phyloP scores from a whole-genome alignment of 2,113 vertebrate species.

The Pangasianodon hypophthalmus region DNA sequence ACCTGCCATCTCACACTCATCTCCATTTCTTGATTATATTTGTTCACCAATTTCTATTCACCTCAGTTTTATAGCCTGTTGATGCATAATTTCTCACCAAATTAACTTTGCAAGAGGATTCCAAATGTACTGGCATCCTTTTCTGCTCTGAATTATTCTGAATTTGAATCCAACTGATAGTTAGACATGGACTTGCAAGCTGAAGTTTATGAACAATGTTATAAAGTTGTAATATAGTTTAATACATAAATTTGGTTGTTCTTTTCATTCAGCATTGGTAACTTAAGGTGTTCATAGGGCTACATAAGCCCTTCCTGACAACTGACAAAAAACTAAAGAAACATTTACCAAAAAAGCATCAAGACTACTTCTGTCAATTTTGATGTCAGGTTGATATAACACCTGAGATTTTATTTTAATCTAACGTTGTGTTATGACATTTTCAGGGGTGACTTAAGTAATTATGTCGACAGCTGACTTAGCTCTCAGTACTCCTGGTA shows the following conservation, averaged over 20 bases:
- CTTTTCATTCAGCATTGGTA: too few species aligned
- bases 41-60: background rate
- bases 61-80: background rate
- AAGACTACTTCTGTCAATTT: background rate
- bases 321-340: background rate
- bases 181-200: background rate
- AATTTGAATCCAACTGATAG: background rate
- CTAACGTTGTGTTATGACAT: background rate
- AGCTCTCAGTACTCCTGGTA: background rate
- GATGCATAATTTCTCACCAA: background rate
- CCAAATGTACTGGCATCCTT: background rate
- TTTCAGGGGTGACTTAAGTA: background rate
- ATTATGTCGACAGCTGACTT: background rate
- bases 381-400: background rate
- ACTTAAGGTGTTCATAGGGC: background rate
- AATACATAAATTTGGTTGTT: too few species aligned
- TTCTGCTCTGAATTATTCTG: background rate
- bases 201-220: background rate
- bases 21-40: background rate
- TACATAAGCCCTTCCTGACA: background rate
- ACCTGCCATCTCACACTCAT: background rate
- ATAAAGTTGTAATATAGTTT: too few species aligned
- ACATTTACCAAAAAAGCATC: background rate
- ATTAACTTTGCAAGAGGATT: background rate
- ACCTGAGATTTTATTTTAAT: background rate